A percentile compares a stretch with the other conserved stretches of the same genome.
Evolutionary conservation across 1,140 invertebrate genomes (phyloP).

Genomic region (Drosophila lacteicornis): DNA sequence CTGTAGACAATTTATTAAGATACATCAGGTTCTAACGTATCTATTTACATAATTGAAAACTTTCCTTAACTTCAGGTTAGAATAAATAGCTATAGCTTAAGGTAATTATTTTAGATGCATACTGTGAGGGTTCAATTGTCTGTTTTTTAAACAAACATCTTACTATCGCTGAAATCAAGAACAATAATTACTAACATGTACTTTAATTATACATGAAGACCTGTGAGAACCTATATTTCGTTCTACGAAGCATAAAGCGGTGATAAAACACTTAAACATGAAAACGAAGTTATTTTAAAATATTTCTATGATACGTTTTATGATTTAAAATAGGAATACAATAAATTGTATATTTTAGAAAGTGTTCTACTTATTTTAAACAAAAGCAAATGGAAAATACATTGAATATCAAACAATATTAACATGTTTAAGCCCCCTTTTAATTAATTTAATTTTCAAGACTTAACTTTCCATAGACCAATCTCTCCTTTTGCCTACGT

Average conservation of each 20-base stretch:
- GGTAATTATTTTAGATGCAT: background rate
- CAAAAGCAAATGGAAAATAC: background rate
- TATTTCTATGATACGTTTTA: background rate
- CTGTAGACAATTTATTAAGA: no score
- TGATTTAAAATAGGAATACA: background rate
- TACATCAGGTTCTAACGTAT: background rate
- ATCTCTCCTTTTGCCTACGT: background rate
- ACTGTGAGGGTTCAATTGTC: background rate
- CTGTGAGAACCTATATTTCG: no score
- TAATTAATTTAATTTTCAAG: background rate
- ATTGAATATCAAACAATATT: background rate
- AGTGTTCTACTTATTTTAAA: background rate
- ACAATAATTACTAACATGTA: no score
- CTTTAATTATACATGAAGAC: no score
- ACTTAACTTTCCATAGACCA: background rate
- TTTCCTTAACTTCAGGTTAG: background rate
- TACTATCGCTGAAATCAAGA: background rate
- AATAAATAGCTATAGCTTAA: background rate
- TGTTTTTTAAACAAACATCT: background rate
- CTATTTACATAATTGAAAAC: background rate
- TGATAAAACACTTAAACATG: background rate
- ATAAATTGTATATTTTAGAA: background rate
- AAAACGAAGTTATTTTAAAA: background rate
- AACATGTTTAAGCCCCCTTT: no score
- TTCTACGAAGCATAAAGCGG: background rate